Evolutionary conservation across 2,113 vertebrate genomes (phyloP).

Genomic region (Oenanthe oenanthe): DNA sequence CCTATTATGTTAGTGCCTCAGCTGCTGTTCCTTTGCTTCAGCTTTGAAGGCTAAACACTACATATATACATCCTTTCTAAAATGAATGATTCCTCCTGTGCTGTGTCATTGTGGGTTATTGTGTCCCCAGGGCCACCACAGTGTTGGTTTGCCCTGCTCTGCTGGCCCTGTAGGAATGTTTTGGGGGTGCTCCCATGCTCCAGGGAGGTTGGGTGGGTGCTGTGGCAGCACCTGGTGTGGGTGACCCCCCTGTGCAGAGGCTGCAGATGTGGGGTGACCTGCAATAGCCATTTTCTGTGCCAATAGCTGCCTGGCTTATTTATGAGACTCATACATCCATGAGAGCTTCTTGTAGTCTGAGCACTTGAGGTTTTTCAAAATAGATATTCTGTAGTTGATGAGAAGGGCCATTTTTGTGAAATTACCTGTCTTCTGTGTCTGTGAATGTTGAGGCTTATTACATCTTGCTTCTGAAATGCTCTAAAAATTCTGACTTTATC

Average conservation of each 20-base stretch:
- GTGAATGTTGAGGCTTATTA: accelerated
- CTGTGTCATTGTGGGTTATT: neutral
- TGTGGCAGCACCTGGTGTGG: neutral
- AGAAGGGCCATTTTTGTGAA: neutral
- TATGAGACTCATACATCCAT: too few relatives aligned
- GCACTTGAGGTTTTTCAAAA: neutral
- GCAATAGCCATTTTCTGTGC: neutral
- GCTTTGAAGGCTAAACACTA: neutral
- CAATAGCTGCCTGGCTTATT: neutral
- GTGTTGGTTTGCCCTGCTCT: neutral
- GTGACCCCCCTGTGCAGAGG: neutral
- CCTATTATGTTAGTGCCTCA: neutral
- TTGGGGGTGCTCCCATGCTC: neutral
- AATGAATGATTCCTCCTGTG: neutral
- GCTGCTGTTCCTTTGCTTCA: neutral
- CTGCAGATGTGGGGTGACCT: neutral
- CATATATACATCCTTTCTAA: accelerated
- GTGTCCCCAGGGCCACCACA: accelerated
- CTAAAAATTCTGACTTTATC: neutral
- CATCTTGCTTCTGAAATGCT: neutral
- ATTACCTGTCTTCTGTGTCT: neutral
- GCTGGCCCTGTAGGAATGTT: neutral
- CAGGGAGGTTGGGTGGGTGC: neutral
- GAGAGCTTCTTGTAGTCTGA: neutral
- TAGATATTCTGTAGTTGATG: neutral